Base-by-base conservation (phyloP, 2,797 vertebrate genomes). In the Pseudopleuronectes americanus region DNA sequence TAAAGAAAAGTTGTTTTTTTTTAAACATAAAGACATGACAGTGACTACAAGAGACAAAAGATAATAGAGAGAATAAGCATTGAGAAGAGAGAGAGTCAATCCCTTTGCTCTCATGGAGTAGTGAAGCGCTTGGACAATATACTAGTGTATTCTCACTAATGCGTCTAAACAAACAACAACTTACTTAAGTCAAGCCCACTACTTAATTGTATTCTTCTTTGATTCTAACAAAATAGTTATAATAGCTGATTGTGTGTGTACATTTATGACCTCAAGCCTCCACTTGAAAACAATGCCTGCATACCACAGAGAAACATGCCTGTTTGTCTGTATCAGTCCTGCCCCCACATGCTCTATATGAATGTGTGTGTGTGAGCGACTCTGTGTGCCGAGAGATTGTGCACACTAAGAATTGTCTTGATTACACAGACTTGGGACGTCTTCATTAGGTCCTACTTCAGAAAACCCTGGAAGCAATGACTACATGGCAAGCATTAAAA, bases 11-110 rank as follows among this genome's bases (percentile, higher is more conserved):
- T 4, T 1, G 1, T 70, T 41, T 52, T 68, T 63, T 62, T 41
- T 68, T 31, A 59, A 65, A 65, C 26, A 61, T 52, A 66, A 69
- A 24, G 43, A 55, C 57, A 68, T 56, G 71, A 75, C 36, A 79
- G 51, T 10, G 64, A 72, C 57, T 49, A 55, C 24, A 58, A 61
- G 48, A 55, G 68, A 60, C 49, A 64, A 66, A 22, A 55, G 57
- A 52, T 63, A 60, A 33, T 10, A 8, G n/a, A 68, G 53, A 66
- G 57, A 59, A 58, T 24, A 63, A 52, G 54, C 58, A 60, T 8
- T 57, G 58, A 77, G 63, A 49, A 48, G 56, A 38, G 13, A 12
- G 43, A 45, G 43, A 45, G 6, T 45, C 14, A 8, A 19, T 45
- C 17, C 43, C 12, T 38, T 38, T 38, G 12, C 12, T 38, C 10